phyloP scores from a whole-genome alignment of 2,113 vertebrate genomes.

The Tragulus kanchil region DNA sequence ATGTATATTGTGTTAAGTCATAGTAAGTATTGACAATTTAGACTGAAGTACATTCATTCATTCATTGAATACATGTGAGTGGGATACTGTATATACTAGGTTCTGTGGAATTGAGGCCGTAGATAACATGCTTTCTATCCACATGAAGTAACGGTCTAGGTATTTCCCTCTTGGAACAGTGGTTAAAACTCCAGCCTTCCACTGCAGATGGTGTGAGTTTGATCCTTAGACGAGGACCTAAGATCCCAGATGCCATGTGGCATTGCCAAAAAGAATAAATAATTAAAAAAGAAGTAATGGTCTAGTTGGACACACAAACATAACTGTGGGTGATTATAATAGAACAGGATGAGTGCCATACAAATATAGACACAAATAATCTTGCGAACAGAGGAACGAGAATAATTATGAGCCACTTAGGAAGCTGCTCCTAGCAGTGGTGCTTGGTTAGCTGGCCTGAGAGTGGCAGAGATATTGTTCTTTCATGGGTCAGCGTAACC shows the following conservation, averaged over 20 bases:
- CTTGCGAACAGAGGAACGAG: not conserved
- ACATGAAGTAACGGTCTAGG: not conserved
- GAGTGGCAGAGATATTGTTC: not conserved
- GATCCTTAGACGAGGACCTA: not conserved
- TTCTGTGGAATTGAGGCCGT: not conserved
- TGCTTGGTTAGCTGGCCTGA: not conserved
- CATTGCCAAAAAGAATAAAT: not conserved
- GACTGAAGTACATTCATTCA: not conserved
- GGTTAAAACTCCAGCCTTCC: not conserved
- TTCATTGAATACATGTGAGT: not conserved
- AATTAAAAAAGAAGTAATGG: not conserved
- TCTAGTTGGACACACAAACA: not conserved
- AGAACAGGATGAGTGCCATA: not conserved
- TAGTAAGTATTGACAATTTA: conserved; percentile 47
- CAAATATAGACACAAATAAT: not conserved
- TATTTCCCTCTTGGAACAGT: not conserved
- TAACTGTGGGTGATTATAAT: not conserved
- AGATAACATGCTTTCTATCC: not conserved
- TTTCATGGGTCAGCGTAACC: not conserved
- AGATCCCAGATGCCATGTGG: not conserved
- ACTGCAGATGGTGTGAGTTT: not conserved
- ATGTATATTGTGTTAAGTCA: not conserved
- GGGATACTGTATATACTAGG: not conserved
- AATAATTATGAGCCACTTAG: not conserved
- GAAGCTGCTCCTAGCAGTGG: not conserved